Base-by-base conservation (phyloP, 2,797 vertebrate species). In the Tragopan temminckii region DNA sequence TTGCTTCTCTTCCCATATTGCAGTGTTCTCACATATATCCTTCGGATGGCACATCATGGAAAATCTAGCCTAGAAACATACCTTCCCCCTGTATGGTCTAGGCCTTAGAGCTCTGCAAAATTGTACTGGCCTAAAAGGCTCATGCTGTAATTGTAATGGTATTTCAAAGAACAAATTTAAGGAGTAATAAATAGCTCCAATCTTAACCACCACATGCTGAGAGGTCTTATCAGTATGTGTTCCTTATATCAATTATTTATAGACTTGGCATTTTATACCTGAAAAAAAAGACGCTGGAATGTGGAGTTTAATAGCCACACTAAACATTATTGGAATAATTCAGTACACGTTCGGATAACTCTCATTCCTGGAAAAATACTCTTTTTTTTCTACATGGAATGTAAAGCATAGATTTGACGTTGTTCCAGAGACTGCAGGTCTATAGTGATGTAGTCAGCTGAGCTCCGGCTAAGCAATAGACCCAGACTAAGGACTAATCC, bases 231-330 rank as follows among this genome's bases (percentile, higher is more conserved):
- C 97, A 97, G 96, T 97, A 61, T 89, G 67, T 94, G 72, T 97
- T 96, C 94, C 89, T 96, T 97, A 92, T 89, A 95, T 95, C 89
- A 97, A 96, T 97, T 97, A 98, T 97, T 98, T 97, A 97, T 97
- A 97, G 91, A 88, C 92, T 95, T 97, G 93, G 93, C 95, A 96
- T 97, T 95, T 97, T 92, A 31, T 96, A 96, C 89, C 93, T 96
- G 91, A 94, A 95, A 95, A 95, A 96, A 96, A 75, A 90, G 80
- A 93, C 17, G 0, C 64, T 93, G 95, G 96, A 97, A 97, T 96
- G 86, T 91, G 50, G 79, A 83, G 85, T 90, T 97, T 96, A 96
- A 96, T 93, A 80, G 93, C 89, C 84, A 93, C 90, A 92, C 93
- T 96, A 95, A 97, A 96, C 87, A 97, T 97, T 96, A 97, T 92